Base-by-base conservation (phyloP, 2,113 vertebrate species). In the Peromyscus californicus region DNA sequence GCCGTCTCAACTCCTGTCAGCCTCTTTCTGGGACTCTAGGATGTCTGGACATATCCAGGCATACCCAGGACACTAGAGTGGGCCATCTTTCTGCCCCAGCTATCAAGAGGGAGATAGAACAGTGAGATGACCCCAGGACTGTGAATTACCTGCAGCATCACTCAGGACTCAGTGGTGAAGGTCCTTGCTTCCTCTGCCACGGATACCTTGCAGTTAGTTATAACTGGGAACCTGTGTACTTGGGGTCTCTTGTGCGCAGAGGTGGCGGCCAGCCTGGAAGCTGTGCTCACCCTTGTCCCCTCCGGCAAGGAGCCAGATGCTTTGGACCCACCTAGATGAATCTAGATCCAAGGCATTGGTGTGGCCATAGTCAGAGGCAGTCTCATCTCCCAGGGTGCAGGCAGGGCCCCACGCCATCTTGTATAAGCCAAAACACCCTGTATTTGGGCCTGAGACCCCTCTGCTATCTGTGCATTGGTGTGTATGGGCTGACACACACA, bases 1-100 rank as follows among this genome's bases (percentile, higher is more conserved):
- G 7, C 2, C 8, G 2, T 8, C 51, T 24, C 39, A 6, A 26
- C 54, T 2, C 16, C 61, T 12, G 0, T 11, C 29, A 0, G 8
- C 42, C 42, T n/a, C 63, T 33, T 59, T 65, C 76, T 6, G 48
- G 84, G 61, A 19, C 39, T 29, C 17, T 0, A 7, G 3, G 13
- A 15, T 29, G 57, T 15, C n/a, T 1, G 24, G 84, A 36, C 31
- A 63, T 26, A 9, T n/a, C 5, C 39, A 4, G 76, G 83, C 7
- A 36, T 29, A 22, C 39, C 45, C 33, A 42, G 83, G 70, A 51
- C 15, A 11, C 19, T 5, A 36, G 22, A 12, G 29, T 11, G 0
- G 29, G 57, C 5, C 19, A 33, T 69, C 76, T 45, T 0, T n/a
- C 21, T 61, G 54, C 4, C 33, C 67, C 13, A 8, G 65, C 61